Percentiles rank a stretch among this genome's conserved stretches.
Evolutionary conservation across 2,888 invertebrate genomes (phyloP).

Genomic region (Hypselothyrea guttata): DNA sequence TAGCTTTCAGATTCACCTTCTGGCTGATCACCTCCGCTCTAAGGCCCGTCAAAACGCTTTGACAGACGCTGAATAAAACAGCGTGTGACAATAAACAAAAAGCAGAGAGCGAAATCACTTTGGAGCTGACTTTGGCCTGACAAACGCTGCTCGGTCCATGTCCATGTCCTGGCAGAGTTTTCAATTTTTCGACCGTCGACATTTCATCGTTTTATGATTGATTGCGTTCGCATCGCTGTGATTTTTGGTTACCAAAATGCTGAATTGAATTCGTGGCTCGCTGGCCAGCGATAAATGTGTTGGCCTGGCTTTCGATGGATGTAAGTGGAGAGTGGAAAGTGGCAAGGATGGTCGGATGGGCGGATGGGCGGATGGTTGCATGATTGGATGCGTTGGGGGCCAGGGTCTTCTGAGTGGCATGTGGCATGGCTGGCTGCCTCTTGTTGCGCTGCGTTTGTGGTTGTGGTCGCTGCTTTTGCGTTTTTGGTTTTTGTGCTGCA

Average conservation of each 20-base stretch:
- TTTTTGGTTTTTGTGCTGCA: constrained; percentile 73
- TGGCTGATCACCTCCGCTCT: constrained; percentile 34
- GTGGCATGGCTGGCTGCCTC: constrained; percentile 10
- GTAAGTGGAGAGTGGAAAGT: no score
- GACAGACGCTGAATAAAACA: neutral
- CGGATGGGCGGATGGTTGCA: neutral
- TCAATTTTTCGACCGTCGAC: constrained; percentile 49
- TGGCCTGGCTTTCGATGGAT: no score
- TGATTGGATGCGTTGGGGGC: neutral
- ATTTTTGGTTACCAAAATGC: constrained; percentile 70
- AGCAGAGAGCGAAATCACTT: constrained; percentile 22
- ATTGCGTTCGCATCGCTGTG: constrained; percentile 70
- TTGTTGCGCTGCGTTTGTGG: constrained; percentile 58
- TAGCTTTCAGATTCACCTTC: constrained; percentile 37
- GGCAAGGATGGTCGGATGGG: neutral
- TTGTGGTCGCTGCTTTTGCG: constrained; percentile 71
- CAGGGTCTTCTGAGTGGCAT: constrained; percentile 4
- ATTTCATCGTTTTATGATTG: constrained; percentile 78
- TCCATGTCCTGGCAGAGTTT: constrained; percentile 35
- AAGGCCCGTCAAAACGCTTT: constrained; percentile 10
- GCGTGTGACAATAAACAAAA: neutral
- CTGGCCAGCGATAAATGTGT: neutral
- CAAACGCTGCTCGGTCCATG: neutral
- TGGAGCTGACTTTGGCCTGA: constrained; percentile 18
- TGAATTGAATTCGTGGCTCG: constrained; percentile 65